These are phyloP conservation scores for Festucalex cinctus DNA, from an alignment of 2,113 vertebrate genomes.

Conservation along the genomic window DNA sequence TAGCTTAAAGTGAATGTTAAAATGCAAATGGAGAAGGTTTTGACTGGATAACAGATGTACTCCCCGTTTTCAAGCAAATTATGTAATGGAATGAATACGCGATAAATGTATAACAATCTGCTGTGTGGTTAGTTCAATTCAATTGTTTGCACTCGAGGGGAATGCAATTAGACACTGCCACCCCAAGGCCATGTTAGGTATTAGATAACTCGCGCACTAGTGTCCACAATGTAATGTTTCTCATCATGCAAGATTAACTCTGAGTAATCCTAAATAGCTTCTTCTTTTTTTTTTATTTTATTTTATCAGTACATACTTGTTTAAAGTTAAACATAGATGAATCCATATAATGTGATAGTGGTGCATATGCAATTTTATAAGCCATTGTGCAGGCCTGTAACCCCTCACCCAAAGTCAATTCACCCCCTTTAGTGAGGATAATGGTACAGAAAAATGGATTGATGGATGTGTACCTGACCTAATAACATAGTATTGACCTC, in stretches of 20 bases:
- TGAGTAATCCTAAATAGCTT: neutral
- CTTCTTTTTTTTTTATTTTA: neutral
- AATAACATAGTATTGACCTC: no score
- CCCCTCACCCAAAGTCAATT: no score
- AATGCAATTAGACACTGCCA: constrained; percentile 41
- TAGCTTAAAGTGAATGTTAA: constrained; percentile 23
- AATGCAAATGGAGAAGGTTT: constrained; percentile 7
- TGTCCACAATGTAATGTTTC: neutral
- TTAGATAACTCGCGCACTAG: neutral
- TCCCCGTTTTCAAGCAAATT: neutral
- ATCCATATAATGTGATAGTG: no score
- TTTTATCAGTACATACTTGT: neutral
- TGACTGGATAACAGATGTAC: neutral
- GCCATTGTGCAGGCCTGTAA: no score
- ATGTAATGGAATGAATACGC: neutral
- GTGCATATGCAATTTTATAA: no score
- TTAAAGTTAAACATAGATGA: neutral
- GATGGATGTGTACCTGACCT: no score
- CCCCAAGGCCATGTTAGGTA: constrained; percentile 31
- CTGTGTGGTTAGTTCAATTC: neutral
- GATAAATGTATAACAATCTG: neutral
- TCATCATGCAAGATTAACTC: neutral
- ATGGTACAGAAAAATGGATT: no score
- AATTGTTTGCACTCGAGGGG: no score
- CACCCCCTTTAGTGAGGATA: no score